Evolutionary conservation across 2,113 vertebrate genomes (phyloP).

Genomic region (Perca schrenkii): DNA sequence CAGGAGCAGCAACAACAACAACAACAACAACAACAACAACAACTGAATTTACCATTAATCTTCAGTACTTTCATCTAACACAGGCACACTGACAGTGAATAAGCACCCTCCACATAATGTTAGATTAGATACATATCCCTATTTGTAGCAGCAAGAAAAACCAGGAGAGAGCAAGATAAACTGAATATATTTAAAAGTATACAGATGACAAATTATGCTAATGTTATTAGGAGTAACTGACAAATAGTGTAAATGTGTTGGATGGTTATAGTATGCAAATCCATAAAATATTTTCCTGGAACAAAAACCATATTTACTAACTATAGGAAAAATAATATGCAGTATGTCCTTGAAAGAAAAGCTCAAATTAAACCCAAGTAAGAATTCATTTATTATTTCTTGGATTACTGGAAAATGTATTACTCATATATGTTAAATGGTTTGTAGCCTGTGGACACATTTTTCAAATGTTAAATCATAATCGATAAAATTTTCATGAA

Average conservation of each 20-base stretch:
- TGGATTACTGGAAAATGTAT: not conserved
- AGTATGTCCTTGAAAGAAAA: not conserved
- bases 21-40: not conserved
- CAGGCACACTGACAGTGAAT: not conserved
- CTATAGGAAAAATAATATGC: no score
- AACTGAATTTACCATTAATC: conserved; percentile 20
- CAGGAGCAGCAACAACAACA: not conserved
- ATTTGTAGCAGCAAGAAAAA: not conserved
- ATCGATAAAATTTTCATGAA: not conserved
- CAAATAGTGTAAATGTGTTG: not conserved
- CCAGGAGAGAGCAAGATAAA: no score
- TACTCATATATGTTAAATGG: not conserved
- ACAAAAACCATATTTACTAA: not conserved
- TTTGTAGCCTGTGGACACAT: not conserved
- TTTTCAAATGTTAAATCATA: no score
- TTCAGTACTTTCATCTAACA: conserved; percentile 31
- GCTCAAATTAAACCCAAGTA: not conserved
- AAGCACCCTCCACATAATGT: not conserved
- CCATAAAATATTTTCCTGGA: not conserved
- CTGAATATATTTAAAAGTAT: not conserved
- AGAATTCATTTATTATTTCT: not conserved
- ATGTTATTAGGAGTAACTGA: not conserved
- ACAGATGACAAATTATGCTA: not conserved
- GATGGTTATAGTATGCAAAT: not conserved
- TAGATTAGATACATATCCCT: not conserved